Conservation (phyloP, 1,140 invertebrate species). For the Hypothenemus hampei region DNA sequence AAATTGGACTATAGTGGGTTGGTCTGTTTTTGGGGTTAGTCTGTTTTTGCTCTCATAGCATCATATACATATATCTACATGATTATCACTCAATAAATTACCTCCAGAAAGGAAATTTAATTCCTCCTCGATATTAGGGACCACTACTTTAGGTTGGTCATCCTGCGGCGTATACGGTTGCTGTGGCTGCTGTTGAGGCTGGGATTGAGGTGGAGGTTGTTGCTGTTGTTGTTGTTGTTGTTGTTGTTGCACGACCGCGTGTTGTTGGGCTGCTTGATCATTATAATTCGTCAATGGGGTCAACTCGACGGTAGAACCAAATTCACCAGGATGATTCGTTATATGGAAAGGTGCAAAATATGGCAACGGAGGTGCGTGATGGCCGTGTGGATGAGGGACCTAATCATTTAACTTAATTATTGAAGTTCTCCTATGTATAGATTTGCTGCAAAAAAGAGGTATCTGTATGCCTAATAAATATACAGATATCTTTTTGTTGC, state of each 20-base stretch:
- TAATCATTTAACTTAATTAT: background rate
- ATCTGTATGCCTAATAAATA: too few relatives aligned
- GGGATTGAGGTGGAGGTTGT: constrained; percentile 25
- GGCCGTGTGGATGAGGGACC: constrained; percentile 56
- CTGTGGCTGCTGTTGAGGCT: constrained; percentile 36
- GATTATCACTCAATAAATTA: constrained; percentile 19
- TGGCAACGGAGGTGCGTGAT: constrained; percentile 54
- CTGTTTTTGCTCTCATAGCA: too few relatives aligned
- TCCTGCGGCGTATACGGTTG: constrained; percentile 50
- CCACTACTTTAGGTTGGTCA: constrained; percentile 73
- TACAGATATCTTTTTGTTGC: too few relatives aligned
- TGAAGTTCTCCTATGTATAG: too few relatives aligned
- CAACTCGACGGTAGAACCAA: constrained; percentile 61
- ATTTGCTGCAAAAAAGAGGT: too few relatives aligned
- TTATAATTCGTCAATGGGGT: constrained; percentile 56
- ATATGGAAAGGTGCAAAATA: constrained; percentile 68
- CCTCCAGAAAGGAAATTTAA: constrained; percentile 68
- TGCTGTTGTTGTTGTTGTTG: constrained; percentile 38
- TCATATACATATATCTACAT: too few relatives aligned
- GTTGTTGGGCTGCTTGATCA: constrained; percentile 41
- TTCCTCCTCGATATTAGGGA: constrained; percentile 81
- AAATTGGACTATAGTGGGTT: too few relatives aligned
- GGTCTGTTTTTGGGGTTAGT: too few relatives aligned
- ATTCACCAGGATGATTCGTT: constrained; percentile 54
- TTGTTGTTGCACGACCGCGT: constrained; percentile 22